phyloP scores from a whole-genome alignment of 2,888 invertebrate species.

The Lomographa bimaculata region DNA sequence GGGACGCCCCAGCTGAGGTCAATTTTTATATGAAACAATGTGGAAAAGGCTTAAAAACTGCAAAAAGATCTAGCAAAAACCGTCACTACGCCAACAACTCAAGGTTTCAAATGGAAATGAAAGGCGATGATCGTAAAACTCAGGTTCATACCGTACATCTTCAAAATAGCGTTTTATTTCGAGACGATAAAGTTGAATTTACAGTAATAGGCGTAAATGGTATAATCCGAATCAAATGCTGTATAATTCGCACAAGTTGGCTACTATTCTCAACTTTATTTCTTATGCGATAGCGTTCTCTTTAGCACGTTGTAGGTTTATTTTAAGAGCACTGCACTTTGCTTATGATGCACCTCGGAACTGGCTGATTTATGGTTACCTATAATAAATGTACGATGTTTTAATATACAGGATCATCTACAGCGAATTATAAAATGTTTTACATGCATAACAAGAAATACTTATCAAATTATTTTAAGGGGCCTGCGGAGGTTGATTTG shows the following conservation, averaged over 20 bases:
- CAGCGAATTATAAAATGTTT: constrained; percentile 49
- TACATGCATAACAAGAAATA: constrained; percentile 19
- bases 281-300: constrained; percentile 16
- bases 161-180: constrained; percentile 55
- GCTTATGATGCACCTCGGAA: constrained; percentile 73
- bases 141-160: constrained; percentile 39
- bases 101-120: constrained; percentile 36
- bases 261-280: constrained; percentile 26
- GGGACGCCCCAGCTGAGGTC: constrained; percentile 75
- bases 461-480: too few relatives aligned
- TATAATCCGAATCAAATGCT: constrained; percentile 35
- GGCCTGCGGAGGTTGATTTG: too few relatives aligned
- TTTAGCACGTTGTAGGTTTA: constrained; percentile 28
- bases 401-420: constrained; percentile 77
- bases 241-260: constrained; percentile 19
- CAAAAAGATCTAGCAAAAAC: constrained; percentile 19
- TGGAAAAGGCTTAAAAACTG: constrained; percentile 44
- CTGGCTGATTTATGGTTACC: constrained; percentile 79
- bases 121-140: constrained; percentile 51
- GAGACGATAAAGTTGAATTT: constrained; percentile 54
- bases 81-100: constrained; percentile 17
- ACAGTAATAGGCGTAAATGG: constrained; percentile 40
- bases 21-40: constrained; percentile 55
- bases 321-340: constrained; percentile 75
- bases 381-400: constrained; percentile 80